Evolutionary conservation across 1,140 invertebrate genomes (phyloP), one percentile per base, ranked within the genome.

Genomic region (Drosophila ogumai): DNA sequence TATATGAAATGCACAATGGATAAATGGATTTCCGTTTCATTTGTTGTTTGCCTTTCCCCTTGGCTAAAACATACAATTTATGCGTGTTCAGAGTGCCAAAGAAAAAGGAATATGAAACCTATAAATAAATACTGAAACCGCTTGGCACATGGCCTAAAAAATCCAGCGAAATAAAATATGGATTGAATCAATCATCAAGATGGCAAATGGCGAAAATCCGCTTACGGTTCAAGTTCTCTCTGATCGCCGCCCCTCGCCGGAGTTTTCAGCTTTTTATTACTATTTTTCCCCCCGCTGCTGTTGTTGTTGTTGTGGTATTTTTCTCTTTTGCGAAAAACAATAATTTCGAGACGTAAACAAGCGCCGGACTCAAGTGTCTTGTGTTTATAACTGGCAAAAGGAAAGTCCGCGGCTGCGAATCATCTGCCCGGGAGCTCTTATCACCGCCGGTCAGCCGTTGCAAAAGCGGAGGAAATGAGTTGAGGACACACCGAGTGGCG

Each of bases 291-390:
- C 28, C 25, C 15, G 3, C 28, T 28, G 25, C 31, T n/a, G 25
- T 46, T 46, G 10, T 15, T 28, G 15, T 49, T n/a, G 15, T 46
- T 46, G 10, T 15, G 25, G 12, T 31, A 47, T 5, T 17, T 28
- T 57, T 28, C 28, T 9, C 28, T 12, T 12, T 32, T 31, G 47
- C 47, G 9, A 50, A 54, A 36, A 54, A 36, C 50, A 38, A 55
- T 55, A 38, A 49, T 32, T 50, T 31, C 19, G 47, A 67, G 61
- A 69, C 66, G 22, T 66, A 69, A 69, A 69, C 61, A 69, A 54
- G 64, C 63, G 12, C 12, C 28, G 13, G 19, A 43, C 44, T 40
- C 60, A 34, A 68, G 44, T 68, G 60, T 66, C 46, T 52, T 36
- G 66, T 69, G 66, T 66, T 68, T 66, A 66, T 52, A 66, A 36